Conservation (phyloP, 2,797 vertebrate species). For the Iguana delicatissima region DNA sequence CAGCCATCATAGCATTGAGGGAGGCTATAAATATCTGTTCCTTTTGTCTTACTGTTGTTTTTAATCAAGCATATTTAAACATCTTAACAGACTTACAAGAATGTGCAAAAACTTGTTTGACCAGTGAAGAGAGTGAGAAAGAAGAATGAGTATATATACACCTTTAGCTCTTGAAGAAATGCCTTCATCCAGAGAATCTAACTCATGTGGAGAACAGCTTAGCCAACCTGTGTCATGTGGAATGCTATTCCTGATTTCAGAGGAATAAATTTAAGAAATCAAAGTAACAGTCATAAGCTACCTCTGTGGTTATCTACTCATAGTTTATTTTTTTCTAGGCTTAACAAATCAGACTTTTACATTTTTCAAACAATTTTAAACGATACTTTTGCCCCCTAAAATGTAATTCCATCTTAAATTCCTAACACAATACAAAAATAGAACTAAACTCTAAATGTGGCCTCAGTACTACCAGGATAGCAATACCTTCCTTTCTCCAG, state of each 20-base stretch:
- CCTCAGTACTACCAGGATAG: background rate
- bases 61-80: background rate
- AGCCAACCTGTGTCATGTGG: too few species aligned
- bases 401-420: background rate
- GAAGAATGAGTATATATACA: background rate
- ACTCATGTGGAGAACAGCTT: background rate
- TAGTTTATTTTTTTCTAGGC: background rate
- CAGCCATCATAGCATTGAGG: background rate
- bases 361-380: background rate
- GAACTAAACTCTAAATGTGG: background rate
- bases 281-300: background rate
- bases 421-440: background rate
- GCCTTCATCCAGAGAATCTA: background rate
- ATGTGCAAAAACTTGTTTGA: background rate
- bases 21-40: background rate
- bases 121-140: background rate
- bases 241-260: background rate
- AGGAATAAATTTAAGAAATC: background rate
- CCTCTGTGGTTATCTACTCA: background rate
- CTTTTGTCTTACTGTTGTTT: background rate
- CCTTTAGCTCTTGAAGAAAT: background rate
- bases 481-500: background rate
- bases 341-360: background rate
- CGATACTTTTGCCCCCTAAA: too few species aligned
- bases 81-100: background rate